These are phyloP conservation scores for Furnarius figulus DNA, from an alignment of 2,113 vertebrate genomes.

Conservation along the genomic window DNA sequence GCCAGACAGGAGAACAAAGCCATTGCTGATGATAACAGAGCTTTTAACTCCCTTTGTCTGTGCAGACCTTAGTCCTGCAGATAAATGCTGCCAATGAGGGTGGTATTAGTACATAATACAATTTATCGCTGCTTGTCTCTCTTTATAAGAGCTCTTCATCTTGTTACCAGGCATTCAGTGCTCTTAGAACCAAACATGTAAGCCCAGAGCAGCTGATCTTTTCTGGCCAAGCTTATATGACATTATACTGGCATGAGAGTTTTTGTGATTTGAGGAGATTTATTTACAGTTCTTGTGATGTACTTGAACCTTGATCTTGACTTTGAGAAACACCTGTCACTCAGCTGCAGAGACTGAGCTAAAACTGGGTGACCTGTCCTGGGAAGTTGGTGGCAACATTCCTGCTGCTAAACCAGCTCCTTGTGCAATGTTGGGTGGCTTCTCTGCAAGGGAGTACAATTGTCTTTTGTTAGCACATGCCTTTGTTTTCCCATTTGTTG, in stretches of 20 bases:
- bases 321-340: not conserved
- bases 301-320: not conserved
- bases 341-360: not conserved
- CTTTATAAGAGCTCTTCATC: constrained; percentile 40
- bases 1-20: not conserved
- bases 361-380: not conserved
- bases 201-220: not conserved
- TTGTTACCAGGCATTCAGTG: constrained; percentile 9
- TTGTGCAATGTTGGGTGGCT: not conserved
- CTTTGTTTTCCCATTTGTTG: not conserved
- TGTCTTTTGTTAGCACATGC: rapidly evolving
- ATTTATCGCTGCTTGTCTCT: not conserved
- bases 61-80: not conserved
- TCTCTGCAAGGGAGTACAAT: not conserved
- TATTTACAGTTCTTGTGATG: not conserved
- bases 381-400: not conserved
- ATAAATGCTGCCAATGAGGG: constrained; percentile 10
- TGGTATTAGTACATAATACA: not conserved
- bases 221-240: not conserved
- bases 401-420: not conserved
- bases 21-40: not conserved
- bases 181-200: not conserved
- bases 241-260: not conserved
- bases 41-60: constrained; percentile 8
- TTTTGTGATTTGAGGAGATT: not conserved